phyloP scores from a whole-genome alignment of 1,140 invertebrate genomes.

The Trichonephila inaurata region DNA sequence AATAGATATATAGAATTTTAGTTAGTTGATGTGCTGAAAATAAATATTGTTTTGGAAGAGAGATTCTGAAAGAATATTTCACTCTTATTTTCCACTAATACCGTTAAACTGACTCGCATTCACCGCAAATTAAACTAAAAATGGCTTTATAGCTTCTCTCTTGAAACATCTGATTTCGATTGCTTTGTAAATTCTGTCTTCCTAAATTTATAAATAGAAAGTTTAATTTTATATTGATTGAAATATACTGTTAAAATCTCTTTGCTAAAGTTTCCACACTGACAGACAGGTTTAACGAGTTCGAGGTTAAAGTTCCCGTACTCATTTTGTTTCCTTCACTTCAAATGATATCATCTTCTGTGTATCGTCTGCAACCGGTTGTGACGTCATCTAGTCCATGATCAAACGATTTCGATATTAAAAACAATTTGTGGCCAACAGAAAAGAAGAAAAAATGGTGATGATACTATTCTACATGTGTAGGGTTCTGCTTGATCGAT shows the following conservation, averaged over 20 bases:
- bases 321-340: conserved; percentile 32
- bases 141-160: too few species aligned
- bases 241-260: neutral
- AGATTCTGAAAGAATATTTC: too few species aligned
- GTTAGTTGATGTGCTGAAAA: too few species aligned
- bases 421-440: neutral
- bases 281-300: conserved; percentile 46
- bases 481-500: neutral
- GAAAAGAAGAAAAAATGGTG: neutral
- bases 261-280: neutral
- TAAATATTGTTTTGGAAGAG: too few species aligned
- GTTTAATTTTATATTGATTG: neutral
- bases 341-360: conserved; percentile 23
- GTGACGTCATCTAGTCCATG: conserved; percentile 17
- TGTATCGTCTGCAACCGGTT: conserved; percentile 8
- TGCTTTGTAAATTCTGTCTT: neutral
- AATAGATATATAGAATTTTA: too few species aligned
- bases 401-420: neutral
- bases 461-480: neutral
- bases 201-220: neutral
- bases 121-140: too few species aligned
- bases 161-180: neutral
- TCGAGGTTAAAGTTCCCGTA: conserved; percentile 52
- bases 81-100: too few species aligned
- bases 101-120: too few species aligned